phyloP scores from a whole-genome alignment of 1,140 invertebrate species.

The Orchestia grillus region DNA sequence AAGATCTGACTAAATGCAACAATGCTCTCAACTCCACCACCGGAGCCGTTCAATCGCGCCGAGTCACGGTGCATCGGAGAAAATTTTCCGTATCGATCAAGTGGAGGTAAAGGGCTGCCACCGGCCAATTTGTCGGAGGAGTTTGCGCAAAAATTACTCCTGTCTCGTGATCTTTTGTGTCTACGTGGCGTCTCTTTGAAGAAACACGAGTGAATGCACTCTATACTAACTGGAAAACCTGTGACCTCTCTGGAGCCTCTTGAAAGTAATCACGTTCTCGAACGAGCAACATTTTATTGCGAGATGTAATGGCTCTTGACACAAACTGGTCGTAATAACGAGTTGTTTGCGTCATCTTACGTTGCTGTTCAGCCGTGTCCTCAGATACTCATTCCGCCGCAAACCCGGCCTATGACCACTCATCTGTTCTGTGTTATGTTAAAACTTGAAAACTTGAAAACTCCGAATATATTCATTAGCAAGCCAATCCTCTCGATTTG shows the following conservation, averaged over 20 bases:
- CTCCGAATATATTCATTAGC: not conserved
- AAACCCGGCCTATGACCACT: not conserved
- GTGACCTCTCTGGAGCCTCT: not conserved
- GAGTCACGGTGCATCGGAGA: not conserved
- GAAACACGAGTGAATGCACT: slow-evolving; percentile 23
- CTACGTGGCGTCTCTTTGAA: not conserved
- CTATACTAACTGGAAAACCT: not conserved
- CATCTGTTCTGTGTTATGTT: not conserved
- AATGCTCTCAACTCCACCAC: not conserved
- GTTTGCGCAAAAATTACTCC: slow-evolving; percentile 38
- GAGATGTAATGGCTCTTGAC: not conserved
- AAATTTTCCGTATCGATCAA: slow-evolving; percentile 40
- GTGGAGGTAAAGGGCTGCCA: slow-evolving; percentile 24
- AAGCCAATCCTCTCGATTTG: not conserved
- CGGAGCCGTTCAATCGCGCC: not conserved
- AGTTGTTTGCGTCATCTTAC: not conserved
- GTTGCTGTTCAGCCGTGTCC: not conserved
- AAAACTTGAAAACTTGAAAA: not conserved
- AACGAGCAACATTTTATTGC: not conserved
- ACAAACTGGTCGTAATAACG: not conserved
- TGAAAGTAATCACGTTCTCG: not conserved
- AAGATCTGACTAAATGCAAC: not conserved
- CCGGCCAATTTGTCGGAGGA: slow-evolving; percentile 14
- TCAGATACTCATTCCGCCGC: not conserved
- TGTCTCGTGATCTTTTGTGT: slow-evolving; percentile 15